Percentiles rank a stretch among this genome's conserved stretches.
Conservation (phyloP, 2,888 invertebrate genomes). For the Malthinus flaveolus region DNA sequence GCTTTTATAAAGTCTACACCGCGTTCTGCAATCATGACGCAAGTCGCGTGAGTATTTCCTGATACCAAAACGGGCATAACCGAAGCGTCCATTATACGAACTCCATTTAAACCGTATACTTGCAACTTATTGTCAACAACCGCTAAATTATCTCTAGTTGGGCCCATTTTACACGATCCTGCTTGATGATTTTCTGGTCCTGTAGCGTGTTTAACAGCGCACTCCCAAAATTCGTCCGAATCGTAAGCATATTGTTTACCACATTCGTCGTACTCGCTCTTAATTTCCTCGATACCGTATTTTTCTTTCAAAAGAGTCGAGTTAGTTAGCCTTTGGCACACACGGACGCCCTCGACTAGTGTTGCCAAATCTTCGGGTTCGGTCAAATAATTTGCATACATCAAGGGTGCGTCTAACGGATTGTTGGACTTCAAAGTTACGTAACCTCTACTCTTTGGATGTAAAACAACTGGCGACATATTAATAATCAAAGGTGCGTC, state of each 20-base stretch:
- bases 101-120: constrained; percentile 65
- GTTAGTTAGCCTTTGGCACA: constrained; percentile 62
- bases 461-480: constrained; percentile 65
- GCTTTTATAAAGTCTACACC: constrained; percentile 50
- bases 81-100: constrained; percentile 57
- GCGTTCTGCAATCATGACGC: constrained; percentile 53
- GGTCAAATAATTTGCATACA: constrained; percentile 76
- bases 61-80: constrained; percentile 51
- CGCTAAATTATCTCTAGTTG: constrained; percentile 67
- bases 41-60: constrained; percentile 52
- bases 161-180: constrained; percentile 84
- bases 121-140: constrained; percentile 72
- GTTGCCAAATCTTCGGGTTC: constrained; percentile 67
- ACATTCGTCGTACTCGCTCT: constrained; percentile 58
- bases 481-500: constrained; percentile 46
- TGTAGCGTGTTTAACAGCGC: constrained; percentile 70
- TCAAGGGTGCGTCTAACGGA: constrained; percentile 70
- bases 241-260: constrained; percentile 53
- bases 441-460: constrained; percentile 69
- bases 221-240: constrained; percentile 75
- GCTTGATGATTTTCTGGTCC: constrained; percentile 84
- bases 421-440: constrained; percentile 66
- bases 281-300: constrained; percentile 60
- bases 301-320: constrained; percentile 61
- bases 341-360: constrained; percentile 65